Base-by-base conservation (phyloP, 2,797 vertebrate genomes). In the Dendrocincla tyrannina region DNA sequence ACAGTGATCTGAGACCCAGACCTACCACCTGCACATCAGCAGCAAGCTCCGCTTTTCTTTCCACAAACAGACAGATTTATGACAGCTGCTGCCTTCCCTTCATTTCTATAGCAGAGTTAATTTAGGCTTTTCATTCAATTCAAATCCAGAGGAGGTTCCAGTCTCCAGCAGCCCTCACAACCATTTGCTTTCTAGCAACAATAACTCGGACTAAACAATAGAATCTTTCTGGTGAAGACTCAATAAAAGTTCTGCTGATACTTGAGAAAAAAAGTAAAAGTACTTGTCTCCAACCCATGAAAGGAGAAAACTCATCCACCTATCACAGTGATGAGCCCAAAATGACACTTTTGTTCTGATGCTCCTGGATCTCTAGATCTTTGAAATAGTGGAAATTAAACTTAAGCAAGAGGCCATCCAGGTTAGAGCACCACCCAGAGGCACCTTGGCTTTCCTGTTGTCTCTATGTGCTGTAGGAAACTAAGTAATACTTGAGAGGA, bases 101-200 rank as follows among this genome's bases (percentile, higher is more conserved):
- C 74, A 27, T 84, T 91, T 91, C 87, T 86, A 63, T 20, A 62
- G 89, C 87, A 90, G 63, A 67, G 68, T 87, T 95, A 95, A 96
- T 94, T 95, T 72, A 78, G 64, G 79, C 52, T 86, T 91, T 79
- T 88, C 80, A 55, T 84, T 94, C 70, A 27, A 23, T 92, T 93
- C 82, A 78, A 73, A 93, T 32, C 69, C 88, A 87, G 74, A 86
- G 83, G 78, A 95, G 89, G 83, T 75, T 83, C 64, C 72, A 63
- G 56, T 87, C 70, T 49, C 18, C 50, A 25, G 68, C 80, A 93
- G 80, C 63, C n/a, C 58, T 90, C 85, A 75, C 67, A 96, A 82
- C 58, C 80, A 47, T n/a, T 88, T 50, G 78, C 91, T 55, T 66
- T 70, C 80, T 37, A 50, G 79, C 70, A 88, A 94, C 89, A 95